A percentile compares a stretch with the other conserved stretches of the same genome.
Conservation (phyloP, 2,888 invertebrate genomes). For the Oscheius sp. region DNA sequence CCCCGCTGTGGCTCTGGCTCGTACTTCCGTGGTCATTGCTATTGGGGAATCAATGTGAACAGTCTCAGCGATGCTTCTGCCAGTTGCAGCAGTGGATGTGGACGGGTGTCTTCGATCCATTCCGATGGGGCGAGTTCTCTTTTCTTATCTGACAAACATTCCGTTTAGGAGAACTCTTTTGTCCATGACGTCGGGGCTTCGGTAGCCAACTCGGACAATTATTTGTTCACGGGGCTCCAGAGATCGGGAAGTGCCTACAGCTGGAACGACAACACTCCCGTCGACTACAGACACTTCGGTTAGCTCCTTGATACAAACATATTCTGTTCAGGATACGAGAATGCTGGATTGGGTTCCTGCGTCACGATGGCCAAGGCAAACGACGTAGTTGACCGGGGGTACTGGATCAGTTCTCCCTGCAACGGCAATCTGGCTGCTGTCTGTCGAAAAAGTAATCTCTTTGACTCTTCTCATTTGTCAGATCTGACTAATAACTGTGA, state of each 20-base stretch:
- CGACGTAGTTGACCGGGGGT: not conserved
- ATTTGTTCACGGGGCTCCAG: not conserved
- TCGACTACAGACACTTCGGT: slow-evolving; percentile 1
- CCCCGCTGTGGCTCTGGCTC: not conserved
- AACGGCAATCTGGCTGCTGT: not conserved
- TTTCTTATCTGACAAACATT: not conserved
- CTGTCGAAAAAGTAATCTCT: not conserved
- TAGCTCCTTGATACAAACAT: too few relatives aligned
- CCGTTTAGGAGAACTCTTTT: slow-evolving; percentile 1
- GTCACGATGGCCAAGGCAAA: not conserved
- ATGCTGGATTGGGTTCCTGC: not conserved
- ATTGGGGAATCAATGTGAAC: not conserved
- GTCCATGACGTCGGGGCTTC: not conserved
- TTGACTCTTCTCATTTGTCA: too few relatives aligned
- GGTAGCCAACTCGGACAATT: not conserved
- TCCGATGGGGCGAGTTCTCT: not conserved
- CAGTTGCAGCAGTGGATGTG: not conserved
- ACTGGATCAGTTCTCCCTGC: not conserved
- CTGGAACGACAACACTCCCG: not conserved
- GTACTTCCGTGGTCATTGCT: slow-evolving; percentile 18
- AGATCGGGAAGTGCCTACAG: not conserved
- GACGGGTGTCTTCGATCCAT: slow-evolving; percentile 1
- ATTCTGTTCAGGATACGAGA: not conserved
- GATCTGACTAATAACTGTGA: not conserved
- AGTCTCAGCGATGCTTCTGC: not conserved